phyloP scores from a whole-genome alignment of 2,113 vertebrate genomes.

The Podiceps cristatus region DNA sequence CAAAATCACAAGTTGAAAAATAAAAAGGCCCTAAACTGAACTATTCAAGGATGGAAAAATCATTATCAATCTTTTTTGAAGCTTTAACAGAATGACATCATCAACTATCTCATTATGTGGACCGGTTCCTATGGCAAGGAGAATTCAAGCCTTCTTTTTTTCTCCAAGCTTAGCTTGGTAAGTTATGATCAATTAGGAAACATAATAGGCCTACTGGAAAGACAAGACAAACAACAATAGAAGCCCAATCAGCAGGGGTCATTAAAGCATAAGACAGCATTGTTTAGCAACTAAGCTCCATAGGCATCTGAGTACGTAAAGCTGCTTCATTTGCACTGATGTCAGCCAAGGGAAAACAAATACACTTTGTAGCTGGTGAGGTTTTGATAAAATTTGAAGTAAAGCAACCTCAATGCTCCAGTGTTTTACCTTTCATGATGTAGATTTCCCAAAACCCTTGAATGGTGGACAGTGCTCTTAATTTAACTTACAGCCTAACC shows the following conservation, averaged over 20 bases:
- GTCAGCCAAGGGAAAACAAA: not conserved
- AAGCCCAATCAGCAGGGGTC: not conserved
- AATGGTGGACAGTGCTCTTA: not conserved
- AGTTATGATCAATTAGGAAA: not conserved
- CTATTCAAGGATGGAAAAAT: not conserved
- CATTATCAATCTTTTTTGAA: not conserved
- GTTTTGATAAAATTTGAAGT: not conserved
- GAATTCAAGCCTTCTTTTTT: not conserved
- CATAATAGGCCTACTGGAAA: not conserved
- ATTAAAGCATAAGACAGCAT: not conserved
- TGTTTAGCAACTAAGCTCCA: not conserved
- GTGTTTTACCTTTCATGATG: not conserved
- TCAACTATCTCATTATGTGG: not conserved
- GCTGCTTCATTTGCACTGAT: not conserved
- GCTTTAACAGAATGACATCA: not conserved
- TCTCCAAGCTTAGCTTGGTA: not conserved
- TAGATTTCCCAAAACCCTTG: not conserved
- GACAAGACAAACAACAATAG: not conserved
- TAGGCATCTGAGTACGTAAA: rapidly evolving
- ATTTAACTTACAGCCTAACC: not conserved
- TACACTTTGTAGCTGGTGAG: not conserved
- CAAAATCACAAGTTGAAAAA: not conserved
- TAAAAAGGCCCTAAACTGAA: not conserved
- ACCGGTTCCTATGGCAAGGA: not conserved
- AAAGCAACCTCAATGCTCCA: rapidly evolving